Percentiles rank a stretch among this genome's conserved stretches.
Evolutionary conservation across 2,797 vertebrate species (phyloP).

Genomic region (Poecilia wingei): DNA sequence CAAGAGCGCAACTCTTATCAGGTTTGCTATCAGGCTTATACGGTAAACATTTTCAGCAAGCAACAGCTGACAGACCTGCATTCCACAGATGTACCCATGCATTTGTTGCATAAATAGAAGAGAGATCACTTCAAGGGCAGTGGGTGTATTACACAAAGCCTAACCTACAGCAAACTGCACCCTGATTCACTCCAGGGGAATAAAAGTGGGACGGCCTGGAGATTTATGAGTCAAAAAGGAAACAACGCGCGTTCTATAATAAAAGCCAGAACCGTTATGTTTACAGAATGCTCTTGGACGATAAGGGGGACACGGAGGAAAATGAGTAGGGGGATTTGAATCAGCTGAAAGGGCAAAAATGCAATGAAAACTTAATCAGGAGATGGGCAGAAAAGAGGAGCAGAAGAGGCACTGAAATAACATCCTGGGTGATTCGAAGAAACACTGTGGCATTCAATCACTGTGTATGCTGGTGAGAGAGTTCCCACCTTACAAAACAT

Average conservation of each 20-base stretch:
- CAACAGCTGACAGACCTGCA: constrained; percentile 17
- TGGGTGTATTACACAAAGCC: constrained; percentile 50
- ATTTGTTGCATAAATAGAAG: constrained; percentile 34
- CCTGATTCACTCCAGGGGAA: constrained; percentile 16
- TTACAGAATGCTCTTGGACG: constrained; percentile 38
- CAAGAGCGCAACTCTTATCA: constrained; percentile 11
- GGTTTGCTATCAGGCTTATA: background rate
- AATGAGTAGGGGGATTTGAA: constrained; percentile 46
- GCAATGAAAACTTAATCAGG: constrained; percentile 62
- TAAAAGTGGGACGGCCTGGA: constrained; percentile 12
- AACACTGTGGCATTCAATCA: constrained; percentile 23
- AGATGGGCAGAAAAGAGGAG: constrained; percentile 24
- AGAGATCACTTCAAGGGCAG: constrained; percentile 57
- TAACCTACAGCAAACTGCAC: constrained; percentile 47
- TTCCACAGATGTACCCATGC: constrained; percentile 49
- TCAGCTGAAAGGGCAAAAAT: constrained; percentile 50
- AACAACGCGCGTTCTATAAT: constrained; percentile 44
- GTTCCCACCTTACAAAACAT: background rate
- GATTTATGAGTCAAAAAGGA: constrained; percentile 46
- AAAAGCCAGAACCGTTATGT: constrained; percentile 42
- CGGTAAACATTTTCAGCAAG: constrained; percentile 1
- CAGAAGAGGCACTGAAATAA: constrained; percentile 45
- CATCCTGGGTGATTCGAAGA: constrained; percentile 47
- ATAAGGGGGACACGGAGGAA: constrained; percentile 30
- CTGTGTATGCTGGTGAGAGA: constrained; percentile 7